Base-by-base conservation (phyloP, 1,140 invertebrate species). In the Orius insidiosus region DNA sequence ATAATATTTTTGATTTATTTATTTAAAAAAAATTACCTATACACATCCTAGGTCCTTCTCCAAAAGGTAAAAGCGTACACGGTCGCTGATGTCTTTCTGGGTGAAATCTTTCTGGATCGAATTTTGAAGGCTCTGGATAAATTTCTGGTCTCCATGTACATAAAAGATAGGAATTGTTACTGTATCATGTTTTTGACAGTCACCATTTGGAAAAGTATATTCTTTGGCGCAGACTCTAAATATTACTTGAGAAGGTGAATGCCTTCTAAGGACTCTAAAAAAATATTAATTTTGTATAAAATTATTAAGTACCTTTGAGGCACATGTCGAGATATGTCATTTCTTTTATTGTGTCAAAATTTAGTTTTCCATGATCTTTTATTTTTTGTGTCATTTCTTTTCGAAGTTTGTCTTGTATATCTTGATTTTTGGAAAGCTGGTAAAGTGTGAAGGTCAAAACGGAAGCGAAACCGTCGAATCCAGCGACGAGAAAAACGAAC, bases 31-130 rank as follows among this genome's bases (percentile, higher is more conserved):
- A 18, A 15, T 43, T 16, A 43, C 41, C 41, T 3, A 43, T 43
- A 18, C 41, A 43, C 10, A 43, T 31, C 31, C 41, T 43, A 7
- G 41, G 41, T 10, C 41, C 41, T 3, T 43, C 41, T 7, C 41
- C 41, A 31, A 43, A 43, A 4, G 41, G 41, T 5, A 43, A 30
- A n/a, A n/a, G 31, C 18, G 19, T 31, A n/a, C 41, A 43, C n/a
- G 41, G 18, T n/a, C 10, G 10, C n/a, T 30, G 10, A 43, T 15
- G 16, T 43, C 41, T 14, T 15, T 43, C 41, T 3, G 41, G 41
- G 11, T 14, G n/a, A 31, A 43, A 43, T 43, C 14, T 30, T 30
- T 43, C 41, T 7, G 24, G 24, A 24, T 24, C 24, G 24, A 4
- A 24, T 24, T 24, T 24, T 3, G 24, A 24, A 30, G 41, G 41